Evolutionary conservation across 2,113 vertebrate species (phyloP), one percentile per base, ranked within the genome.

Genomic region (Melospiza melodia): DNA sequence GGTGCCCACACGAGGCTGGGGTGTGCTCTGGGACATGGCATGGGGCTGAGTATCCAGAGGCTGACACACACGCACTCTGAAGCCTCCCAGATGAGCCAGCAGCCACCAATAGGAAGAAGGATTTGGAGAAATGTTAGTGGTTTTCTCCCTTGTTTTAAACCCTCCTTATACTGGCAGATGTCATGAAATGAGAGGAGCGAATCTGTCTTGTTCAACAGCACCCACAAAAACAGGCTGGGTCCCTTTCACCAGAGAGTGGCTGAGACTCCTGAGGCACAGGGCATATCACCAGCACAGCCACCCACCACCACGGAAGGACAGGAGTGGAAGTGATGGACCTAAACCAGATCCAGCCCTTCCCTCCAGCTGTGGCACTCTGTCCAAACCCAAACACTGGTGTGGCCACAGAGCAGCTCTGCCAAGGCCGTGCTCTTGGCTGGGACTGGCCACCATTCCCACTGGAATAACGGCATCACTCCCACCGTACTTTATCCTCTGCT

Each of bases 191-290:
- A 65, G 13, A 43, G 33, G 77, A 96, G 72, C 4, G 4, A 96
- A 94, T 89, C 46, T 71, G 85, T 66, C 65, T 77, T 83, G 83
- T 82, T 91, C 90, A 95, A 94, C 81, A 96, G 94, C 73, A 93
- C 24, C 84, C 89, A 94, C 76, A 67, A 90, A 90, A 44, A 12
- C 65, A 90, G 72, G 55, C 66, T 72, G n/a, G 24, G 49, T 54
- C 24, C 54, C 59, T 25, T 1, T 11, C 67, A 31, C 0, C 12
- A 79, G 12, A 74, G 19, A 69, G 44, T 4, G 41, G 17, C 41
- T 52, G 58, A 30, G 31, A 76, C 31, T 79, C 54, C 75, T 0
- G 1, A 69, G n/a, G 59, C 57, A 78, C 4, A 0, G 54, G 59
- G 61, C 2, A 1, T 7, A 52, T 31, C 0, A 1, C 48, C 13